Percentiles rank a stretch among this genome's conserved stretches.
Conservation (phyloP, 2,113 vertebrate genomes). For the Salminus brasiliensis region DNA sequence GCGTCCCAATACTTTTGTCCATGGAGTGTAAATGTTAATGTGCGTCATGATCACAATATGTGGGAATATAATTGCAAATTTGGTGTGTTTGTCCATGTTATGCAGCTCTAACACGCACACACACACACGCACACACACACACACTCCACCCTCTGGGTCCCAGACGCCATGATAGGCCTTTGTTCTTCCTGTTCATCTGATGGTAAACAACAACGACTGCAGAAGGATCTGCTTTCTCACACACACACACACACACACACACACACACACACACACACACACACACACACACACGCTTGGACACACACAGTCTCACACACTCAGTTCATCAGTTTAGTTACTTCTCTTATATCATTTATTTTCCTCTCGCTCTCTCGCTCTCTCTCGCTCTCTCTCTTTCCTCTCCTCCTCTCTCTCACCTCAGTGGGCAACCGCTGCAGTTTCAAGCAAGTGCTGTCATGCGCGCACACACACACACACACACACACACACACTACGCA, state of each 20-base stretch:
- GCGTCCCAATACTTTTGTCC: too few relatives aligned
- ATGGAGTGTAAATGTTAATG: too few relatives aligned
- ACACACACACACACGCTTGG: background rate
- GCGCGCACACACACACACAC: slow-evolving; percentile 59
- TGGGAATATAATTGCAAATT: too few relatives aligned
- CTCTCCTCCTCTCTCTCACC: slow-evolving; percentile 45
- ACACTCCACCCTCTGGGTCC: slow-evolving; percentile 1
- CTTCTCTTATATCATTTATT: slow-evolving; percentile 35
- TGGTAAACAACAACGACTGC: background rate
- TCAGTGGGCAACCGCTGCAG: slow-evolving; percentile 57
- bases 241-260: slow-evolving; percentile 6
- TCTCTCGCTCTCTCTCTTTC: slow-evolving; percentile 47
- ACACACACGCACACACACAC: slow-evolving; percentile 3
- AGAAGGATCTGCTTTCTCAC: background rate
- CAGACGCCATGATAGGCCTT: slow-evolving; percentile 28
- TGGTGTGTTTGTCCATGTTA: background rate
- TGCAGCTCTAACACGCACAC: background rate
- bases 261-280: slow-evolving; percentile 11
- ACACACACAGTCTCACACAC: too few relatives aligned
- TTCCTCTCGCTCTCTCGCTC: slow-evolving; percentile 17
- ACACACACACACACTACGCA: slow-evolving; percentile 49
- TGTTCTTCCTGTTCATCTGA: slow-evolving; percentile 37
- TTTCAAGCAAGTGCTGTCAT: slow-evolving; percentile 66
- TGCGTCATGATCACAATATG: too few relatives aligned
- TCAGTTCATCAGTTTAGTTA: slow-evolving; percentile 51